Base-by-base conservation (phyloP, 1,140 invertebrate genomes). In the Drosophila mayri region DNA sequence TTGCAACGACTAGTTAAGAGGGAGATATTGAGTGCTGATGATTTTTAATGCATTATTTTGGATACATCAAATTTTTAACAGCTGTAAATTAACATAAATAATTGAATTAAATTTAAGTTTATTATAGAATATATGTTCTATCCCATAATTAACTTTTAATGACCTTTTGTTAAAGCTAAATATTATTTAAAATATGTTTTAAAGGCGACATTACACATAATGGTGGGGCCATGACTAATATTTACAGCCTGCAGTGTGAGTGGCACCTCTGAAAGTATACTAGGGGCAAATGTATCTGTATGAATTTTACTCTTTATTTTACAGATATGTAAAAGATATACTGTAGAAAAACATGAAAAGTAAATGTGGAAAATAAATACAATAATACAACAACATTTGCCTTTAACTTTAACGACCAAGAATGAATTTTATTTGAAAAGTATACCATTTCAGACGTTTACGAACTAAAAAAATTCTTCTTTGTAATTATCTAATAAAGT, bases 181-280 rank as follows among this genome's bases (percentile, higher is more conserved):
- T 8, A 8, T 35, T 12, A 35, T 35, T 12, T 40, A 1, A 28
- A 14, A n/a, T 44, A 20, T 18, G 25, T n/a, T 6, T 20, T 2
- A 4, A 20, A 35, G 4, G 4, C 11, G 6, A 11, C n/a, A 12
- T 32, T 8, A 3, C 11, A 52, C 18, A 0, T 20, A 14, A 0
- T 1, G 14, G 11, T 9, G 25, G n/a, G 0, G 11, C 11, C 14
- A 12, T 1, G 49, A 6, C 66, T 28, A 74, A 74, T 62, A 64
- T 58, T 64, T 38, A 3, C 1, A 25, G 30, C 9, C 18, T 11
- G 6, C 60, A 65, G 44, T 74, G 52, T 76, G 35, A 32, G 12
- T 4, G 14, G 16, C n/a, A 35, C 35, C 30, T 40, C 73, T 43
- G 22, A 75, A 75, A 58, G 70, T 76, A 76, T 76, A 52, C 70